These are phyloP conservation scores for Chrysina gloriosa DNA, from an alignment of 2,888 invertebrate genomes.

Conservation along the genomic window DNA sequence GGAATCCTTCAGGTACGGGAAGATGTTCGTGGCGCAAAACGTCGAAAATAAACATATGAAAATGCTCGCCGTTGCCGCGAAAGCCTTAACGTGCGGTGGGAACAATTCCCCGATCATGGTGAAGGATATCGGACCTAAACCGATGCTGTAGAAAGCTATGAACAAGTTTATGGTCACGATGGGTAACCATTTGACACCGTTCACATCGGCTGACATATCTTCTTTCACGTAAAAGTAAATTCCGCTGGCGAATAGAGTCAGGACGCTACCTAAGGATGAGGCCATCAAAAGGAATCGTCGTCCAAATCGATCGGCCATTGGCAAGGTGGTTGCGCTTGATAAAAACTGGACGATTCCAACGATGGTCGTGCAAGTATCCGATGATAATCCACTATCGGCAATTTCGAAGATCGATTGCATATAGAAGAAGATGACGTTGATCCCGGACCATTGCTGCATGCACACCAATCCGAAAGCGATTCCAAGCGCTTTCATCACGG, in stretches of 20 bases:
- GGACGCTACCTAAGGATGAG: slow-evolving; percentile 74
- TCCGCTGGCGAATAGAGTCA: slow-evolving; percentile 70
- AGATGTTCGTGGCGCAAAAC: slow-evolving; percentile 80
- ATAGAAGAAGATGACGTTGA: slow-evolving; percentile 84
- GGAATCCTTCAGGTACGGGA: slow-evolving; percentile 68
- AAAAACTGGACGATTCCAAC: slow-evolving; percentile 79
- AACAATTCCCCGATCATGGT: slow-evolving; percentile 84
- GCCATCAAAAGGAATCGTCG: slow-evolving; percentile 76
- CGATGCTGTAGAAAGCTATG: slow-evolving; percentile 79
- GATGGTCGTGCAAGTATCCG: slow-evolving; percentile 77
- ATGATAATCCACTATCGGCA: slow-evolving; percentile 72
- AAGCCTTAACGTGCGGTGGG: slow-evolving; percentile 78
- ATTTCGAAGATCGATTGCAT: slow-evolving; percentile 77
- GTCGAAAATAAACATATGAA: slow-evolving; percentile 79
- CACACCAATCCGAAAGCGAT: slow-evolving; percentile 68
- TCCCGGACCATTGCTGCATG: slow-evolving; percentile 86
- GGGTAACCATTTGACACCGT: slow-evolving; percentile 73
- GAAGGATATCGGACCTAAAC: slow-evolving; percentile 82
- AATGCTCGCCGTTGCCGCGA: slow-evolving; percentile 79
- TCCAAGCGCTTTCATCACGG: slow-evolving; percentile 81
- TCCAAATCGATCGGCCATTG: slow-evolving; percentile 81
- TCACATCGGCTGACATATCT: slow-evolving; percentile 52
- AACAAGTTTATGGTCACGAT: slow-evolving; percentile 77
- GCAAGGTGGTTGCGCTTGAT: slow-evolving; percentile 76
- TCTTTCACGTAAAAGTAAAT: slow-evolving; percentile 74